Evolutionary conservation across 2,113 vertebrate genomes (phyloP), one percentile per base, ranked within the genome.

Genomic region (Ellobius talpinus): DNA sequence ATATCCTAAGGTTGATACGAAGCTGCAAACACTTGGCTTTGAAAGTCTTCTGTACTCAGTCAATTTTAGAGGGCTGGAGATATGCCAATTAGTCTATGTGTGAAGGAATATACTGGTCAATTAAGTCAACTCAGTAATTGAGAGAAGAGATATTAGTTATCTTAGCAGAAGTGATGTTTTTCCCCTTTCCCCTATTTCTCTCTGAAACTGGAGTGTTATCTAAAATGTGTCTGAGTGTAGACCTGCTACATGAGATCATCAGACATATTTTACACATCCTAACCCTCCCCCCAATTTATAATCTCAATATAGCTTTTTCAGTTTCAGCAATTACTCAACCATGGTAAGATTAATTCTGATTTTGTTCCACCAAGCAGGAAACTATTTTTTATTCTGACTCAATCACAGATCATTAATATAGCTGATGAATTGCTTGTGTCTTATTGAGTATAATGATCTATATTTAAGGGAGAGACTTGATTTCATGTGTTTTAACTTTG

Each of bases 331-430:
- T 94, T 96, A 94, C 42, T 97, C 66, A 95, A 45, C 74, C 31
- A 76, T n/a, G 29, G 72, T 52, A 95, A 92, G 88, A 95, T 95
- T 96, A 95, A 92, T 93, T 95, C 89, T 78, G 55, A 93, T 92
- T 94, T 95, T 93, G 42, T 91, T 89, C 47, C 45, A 11, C 50
- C 7, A 68, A 36, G 79, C 82, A 78, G 73, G 33, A 96, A 96
- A 88, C 17, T 1, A 89, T 86, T 93, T 97, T 94, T 96, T 82
- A 91, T 78, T 95, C 39, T 96, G 45, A 89, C 96, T 91, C 95
- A 77, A 96, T 95, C 77, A 85, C 9, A 90, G 29, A 73, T 97
- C 88, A 93, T 98, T 97, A 97, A 92, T 97, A 78, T 3, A 94
- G 36, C 61, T 73, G 87, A 96, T 76, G 50, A 97, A 96, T 36